Base-by-base conservation (phyloP, 2,113 vertebrate species). In the Mesocricetus auratus region DNA sequence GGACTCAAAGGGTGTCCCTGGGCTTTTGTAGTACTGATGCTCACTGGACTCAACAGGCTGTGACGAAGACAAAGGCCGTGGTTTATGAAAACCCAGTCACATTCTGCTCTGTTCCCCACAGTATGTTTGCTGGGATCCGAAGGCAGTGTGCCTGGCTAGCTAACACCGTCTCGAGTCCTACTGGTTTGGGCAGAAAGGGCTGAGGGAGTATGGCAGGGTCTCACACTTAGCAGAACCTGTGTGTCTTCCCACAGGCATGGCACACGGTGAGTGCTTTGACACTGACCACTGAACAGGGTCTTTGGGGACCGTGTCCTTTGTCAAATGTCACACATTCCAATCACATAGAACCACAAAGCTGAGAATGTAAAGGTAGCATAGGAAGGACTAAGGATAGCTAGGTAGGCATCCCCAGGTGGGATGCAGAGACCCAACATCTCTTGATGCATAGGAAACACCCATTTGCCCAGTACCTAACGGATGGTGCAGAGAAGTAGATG, bases 361-460 rank as follows among this genome's bases (percentile, higher is more conserved):
- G n/a, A 36, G 64, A 12, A 21, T 36, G 45, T 36, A 31, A 56
- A 24, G 22, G 26, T 64, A 69, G 10, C 33, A 19, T 5, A 62
- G 45, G 39, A 75, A 95, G 13, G 26, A 64, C 9, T 36, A 7
- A 82, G 15, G 71, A 78, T 11, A 71, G 75, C 68, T 33, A 64
- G 45, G 26, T 1, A 87, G 79, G 83, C 29, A 95, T 96, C 91
- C 47, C 74, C 83, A 53, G 45, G 56, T 89, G 56, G 58, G 75
- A 74, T 66, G n/a, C 6, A 29, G 64, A 26, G 39, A 39, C 29
- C 36, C 89, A 45, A 92, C 29, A 9, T 62, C 81, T 90, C 71
- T 94, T 21, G 53, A 42, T 16, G 66, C 21, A 78, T 73, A 78
- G 82, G 22, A 87, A 83, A 91, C 47, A 29, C 71, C 36, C 26